Evolutionary conservation across 2,888 invertebrate genomes (phyloP).

Genomic region (Phortica magna): DNA sequence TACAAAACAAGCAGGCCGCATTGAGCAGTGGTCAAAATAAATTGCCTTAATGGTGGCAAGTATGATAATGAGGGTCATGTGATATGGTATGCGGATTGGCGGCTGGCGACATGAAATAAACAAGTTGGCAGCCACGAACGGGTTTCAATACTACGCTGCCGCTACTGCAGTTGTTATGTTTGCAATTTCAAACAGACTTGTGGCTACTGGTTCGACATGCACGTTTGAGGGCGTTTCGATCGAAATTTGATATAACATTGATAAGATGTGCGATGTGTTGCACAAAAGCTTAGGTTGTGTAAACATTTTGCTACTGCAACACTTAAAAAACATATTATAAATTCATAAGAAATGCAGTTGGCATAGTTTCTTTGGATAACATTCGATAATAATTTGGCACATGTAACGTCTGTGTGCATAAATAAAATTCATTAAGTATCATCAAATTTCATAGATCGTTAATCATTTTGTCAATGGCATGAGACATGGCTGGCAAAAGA

Average conservation of each 20-base stretch:
- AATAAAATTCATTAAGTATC: no score
- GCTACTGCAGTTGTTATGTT: conserved; percentile 47
- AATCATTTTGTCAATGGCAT: conserved; percentile 60
- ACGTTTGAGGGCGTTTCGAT: conserved; percentile 73
- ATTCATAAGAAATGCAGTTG: no score
- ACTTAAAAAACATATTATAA: neutral
- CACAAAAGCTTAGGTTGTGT: conserved; percentile 40
- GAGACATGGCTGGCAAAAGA: conserved; percentile 56
- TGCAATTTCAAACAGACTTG: neutral
- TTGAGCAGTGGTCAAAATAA: conserved; percentile 55
- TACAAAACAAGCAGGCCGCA: neutral
- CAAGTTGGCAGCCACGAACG: conserved; percentile 24
- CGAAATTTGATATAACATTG: conserved; percentile 77
- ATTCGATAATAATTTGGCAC: no score
- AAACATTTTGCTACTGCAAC: conserved; percentile 37
- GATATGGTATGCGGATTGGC: conserved; percentile 66
- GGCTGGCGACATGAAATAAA: neutral
- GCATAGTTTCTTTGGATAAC: no score
- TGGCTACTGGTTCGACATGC: conserved; percentile 50
- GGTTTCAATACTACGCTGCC: conserved; percentile 11
- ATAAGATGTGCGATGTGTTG: conserved; percentile 67
- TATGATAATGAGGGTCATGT: conserved; percentile 76
- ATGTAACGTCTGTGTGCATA: no score
- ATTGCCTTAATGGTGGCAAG: conserved; percentile 76
- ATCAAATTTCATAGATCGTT: neutral